Conservation (phyloP, 2,888 invertebrate genomes). For the Tachina fera region DNA sequence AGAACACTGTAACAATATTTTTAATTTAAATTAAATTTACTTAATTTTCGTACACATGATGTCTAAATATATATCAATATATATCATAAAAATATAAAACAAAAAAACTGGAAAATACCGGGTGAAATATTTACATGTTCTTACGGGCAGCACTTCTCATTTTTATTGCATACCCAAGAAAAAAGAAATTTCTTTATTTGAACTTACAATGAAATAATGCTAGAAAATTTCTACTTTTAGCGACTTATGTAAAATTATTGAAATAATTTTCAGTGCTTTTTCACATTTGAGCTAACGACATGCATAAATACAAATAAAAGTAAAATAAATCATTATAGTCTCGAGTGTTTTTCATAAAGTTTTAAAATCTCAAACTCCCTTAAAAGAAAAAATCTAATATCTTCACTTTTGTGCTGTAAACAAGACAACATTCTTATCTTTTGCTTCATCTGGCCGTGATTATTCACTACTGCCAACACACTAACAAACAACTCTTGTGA, state of each 20-base stretch:
- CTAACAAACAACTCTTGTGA: constrained; percentile 2
- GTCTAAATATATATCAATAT: too few relatives aligned
- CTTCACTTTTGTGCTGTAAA: not conserved
- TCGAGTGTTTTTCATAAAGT: constrained; percentile 17
- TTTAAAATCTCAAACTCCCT: not conserved
- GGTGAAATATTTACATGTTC: too few relatives aligned
- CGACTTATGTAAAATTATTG: too few relatives aligned
- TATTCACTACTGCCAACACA: not conserved
- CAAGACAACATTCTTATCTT: not conserved
- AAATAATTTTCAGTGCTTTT: too few relatives aligned
- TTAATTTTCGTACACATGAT: too few relatives aligned
- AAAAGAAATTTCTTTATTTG: not conserved
- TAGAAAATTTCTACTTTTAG: too few relatives aligned
- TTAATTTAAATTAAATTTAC: too few relatives aligned
- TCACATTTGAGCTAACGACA: not conserved
- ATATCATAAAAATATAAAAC: too few relatives aligned
- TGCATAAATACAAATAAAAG: not conserved
- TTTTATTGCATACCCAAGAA: not conserved
- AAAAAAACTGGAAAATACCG: too few relatives aligned
- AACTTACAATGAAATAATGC: too few relatives aligned
- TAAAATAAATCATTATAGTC: not conserved
- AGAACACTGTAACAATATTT: not conserved
- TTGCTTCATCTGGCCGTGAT: constrained; percentile 1
- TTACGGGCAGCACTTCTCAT: not conserved
- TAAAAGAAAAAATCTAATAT: not conserved